These are phyloP conservation scores for Ligdia adustata DNA, from an alignment of 2,888 invertebrate genomes.

Conservation along the genomic window DNA sequence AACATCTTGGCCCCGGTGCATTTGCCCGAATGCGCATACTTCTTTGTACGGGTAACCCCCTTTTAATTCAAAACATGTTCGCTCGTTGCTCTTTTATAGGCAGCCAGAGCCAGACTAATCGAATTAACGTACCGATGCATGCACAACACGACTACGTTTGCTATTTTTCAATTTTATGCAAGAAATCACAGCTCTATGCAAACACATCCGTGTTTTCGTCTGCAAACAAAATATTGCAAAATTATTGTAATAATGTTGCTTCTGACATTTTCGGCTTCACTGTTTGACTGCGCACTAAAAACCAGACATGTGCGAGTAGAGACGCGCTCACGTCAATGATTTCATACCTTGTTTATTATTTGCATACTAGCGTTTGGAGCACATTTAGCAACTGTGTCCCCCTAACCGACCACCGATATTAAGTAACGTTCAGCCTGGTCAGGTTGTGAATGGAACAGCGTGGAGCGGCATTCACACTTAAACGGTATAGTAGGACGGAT, in stretches of 20 bases:
- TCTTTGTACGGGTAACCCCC: constrained; percentile 10
- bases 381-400: no score
- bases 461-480: no score
- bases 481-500: no score
- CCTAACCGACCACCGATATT: no score
- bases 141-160: constrained; percentile 5
- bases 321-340: no score
- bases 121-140: constrained; percentile 7
- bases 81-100: constrained; percentile 3
- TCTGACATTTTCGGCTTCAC: not conserved
- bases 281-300: not conserved
- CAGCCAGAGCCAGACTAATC: constrained; percentile 3
- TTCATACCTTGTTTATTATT: no score
- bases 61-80: constrained; percentile 13
- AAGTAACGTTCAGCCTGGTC: no score
- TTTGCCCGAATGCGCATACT: not conserved
- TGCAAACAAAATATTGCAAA: not conserved
- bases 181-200: not conserved
- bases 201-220: not conserved
- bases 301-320: no score
- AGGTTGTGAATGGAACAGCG: no score
- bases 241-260: not conserved
- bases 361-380: no score
- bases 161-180: constrained; percentile 6
- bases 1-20: not conserved